These are phyloP conservation scores for Sylvilagus floridanus DNA, from an alignment of 2,797 vertebrate genomes.

Conservation along the genomic window DNA sequence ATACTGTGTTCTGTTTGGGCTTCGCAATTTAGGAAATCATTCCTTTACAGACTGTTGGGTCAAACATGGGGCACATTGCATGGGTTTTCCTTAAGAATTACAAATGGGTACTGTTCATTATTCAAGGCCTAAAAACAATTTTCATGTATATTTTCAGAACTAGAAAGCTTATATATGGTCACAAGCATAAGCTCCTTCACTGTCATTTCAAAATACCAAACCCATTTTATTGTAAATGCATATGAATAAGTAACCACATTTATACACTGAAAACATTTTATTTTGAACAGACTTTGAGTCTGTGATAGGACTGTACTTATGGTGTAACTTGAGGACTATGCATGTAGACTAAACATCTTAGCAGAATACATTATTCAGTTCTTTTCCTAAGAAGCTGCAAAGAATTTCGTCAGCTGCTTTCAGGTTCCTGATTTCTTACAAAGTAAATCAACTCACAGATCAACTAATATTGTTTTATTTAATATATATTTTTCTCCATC, in stretches of 20 bases:
- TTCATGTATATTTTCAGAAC: neutral
- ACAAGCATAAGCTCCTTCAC: neutral
- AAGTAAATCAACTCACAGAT: neutral
- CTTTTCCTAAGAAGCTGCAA: neutral
- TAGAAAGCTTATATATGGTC: neutral
- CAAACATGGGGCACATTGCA: neutral
- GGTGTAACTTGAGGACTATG: neutral
- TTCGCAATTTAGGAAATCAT: neutral
- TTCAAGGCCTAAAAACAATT: neutral
- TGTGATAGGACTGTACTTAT: neutral
- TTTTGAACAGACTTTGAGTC: slow-evolving; percentile 19
- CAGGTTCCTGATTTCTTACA: neutral
- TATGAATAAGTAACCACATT: neutral
- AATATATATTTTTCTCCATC: neutral
- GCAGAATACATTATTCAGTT: neutral
- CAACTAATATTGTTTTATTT: neutral
- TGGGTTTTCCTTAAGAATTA: neutral
- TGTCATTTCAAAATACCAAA: neutral
- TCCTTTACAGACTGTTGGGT: neutral
- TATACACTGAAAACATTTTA: neutral
- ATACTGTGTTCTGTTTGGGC: neutral
- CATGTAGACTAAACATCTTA: neutral
- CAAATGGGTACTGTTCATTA: neutral
- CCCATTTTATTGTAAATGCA: neutral
- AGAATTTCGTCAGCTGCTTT: slow-evolving; percentile 4